phyloP scores from a whole-genome alignment of 2,888 invertebrate species.

The Xestia sexstrigata region DNA sequence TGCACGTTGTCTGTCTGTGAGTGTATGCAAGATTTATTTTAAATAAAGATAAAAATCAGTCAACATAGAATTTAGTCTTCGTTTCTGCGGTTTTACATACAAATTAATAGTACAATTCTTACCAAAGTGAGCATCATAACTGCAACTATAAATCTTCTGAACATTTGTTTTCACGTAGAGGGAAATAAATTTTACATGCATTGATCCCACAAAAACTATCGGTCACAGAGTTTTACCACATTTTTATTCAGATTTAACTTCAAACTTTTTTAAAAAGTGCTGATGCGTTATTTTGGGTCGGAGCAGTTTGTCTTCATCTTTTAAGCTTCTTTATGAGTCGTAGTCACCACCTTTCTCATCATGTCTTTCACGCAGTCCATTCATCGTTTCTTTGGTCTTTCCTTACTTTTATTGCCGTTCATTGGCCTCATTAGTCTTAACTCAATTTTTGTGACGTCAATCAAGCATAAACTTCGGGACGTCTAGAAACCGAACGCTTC shows the following conservation, averaged over 20 bases:
- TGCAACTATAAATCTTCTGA: conserved; percentile 27
- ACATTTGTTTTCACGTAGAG: conserved; percentile 23
- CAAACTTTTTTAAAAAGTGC: neutral
- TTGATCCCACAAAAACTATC: conserved; percentile 18
- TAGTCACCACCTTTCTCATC: neutral
- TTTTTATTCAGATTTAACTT: neutral
- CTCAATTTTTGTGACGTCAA: neutral
- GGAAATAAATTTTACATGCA: conserved; percentile 35
- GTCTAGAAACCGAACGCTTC: neutral
- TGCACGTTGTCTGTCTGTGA: neutral
- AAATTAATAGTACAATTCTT: neutral
- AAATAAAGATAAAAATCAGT: neutral
- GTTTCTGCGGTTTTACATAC: neutral
- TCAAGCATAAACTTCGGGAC: conserved; percentile 18
- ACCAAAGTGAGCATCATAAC: neutral
- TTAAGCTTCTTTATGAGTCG: neutral
- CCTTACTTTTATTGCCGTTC: neutral
- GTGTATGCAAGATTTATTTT: neutral
- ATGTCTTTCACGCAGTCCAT: neutral
- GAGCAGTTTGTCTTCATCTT: neutral
- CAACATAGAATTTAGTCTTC: neutral
- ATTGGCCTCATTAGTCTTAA: neutral
- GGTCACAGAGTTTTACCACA: neutral
- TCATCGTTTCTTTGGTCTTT: neutral
- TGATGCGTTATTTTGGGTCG: too few species aligned